Evolutionary conservation across 2,113 vertebrate genomes (phyloP).

Genomic region (Corydoras sp.): DNA sequence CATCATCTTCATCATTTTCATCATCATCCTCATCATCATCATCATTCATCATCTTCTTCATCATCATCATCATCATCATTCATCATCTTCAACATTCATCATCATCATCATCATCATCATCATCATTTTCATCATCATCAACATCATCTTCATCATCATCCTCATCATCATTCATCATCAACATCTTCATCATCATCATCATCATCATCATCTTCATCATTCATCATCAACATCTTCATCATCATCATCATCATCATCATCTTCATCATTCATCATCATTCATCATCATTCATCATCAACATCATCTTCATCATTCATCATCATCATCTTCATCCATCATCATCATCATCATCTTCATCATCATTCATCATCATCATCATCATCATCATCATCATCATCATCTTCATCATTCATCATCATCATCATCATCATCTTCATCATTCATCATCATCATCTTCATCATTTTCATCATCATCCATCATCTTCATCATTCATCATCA

Average conservation of each 20-base stretch:
- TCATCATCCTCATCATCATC: constrained; percentile 5
- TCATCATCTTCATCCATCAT: constrained; percentile 6
- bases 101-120: background rate
- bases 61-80: constrained; percentile 1
- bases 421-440: background rate
- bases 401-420: constrained; percentile 5
- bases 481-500: background rate
- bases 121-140: constrained; percentile 3
- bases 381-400: constrained; percentile 1
- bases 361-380: too few species aligned
- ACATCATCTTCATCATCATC: background rate
- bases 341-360: background rate
- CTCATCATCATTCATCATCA: too few species aligned
- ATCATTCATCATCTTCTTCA: background rate
- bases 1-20: too few species aligned
- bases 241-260: constrained; percentile 13
- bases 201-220: background rate
- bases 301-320: constrained; percentile 16
- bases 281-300: too few species aligned
- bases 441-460: too few species aligned
- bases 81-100: background rate
- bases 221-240: too few species aligned
- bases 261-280: background rate
- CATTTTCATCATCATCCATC: too few species aligned
- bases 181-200: constrained; percentile 24